These are phyloP conservation scores for Drosophila carrolli DNA, from an alignment of 1,140 invertebrate genomes.

Conservation along the genomic window DNA sequence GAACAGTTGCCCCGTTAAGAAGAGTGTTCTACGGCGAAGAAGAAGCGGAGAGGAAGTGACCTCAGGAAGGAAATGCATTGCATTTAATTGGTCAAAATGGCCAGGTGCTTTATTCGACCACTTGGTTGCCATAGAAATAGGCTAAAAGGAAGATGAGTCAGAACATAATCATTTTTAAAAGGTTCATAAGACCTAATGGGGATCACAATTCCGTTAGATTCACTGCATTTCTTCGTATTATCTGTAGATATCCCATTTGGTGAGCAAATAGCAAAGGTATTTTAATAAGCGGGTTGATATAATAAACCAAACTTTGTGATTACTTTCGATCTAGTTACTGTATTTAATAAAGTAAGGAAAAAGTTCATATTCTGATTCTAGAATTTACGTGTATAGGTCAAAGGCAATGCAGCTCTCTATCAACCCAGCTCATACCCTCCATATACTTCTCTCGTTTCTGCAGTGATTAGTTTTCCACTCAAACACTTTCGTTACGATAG, in stretches of 20 bases:
- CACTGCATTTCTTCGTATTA: background rate
- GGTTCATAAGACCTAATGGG: background rate
- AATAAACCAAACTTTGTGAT: too few relatives aligned
- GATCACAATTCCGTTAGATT: too few relatives aligned
- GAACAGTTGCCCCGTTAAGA: slow-evolving; percentile 24
- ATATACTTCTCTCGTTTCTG: slow-evolving; percentile 7
- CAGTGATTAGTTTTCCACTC: slow-evolving; percentile 47
- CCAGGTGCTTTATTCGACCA: slow-evolving; percentile 12
- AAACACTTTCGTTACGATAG: slow-evolving; percentile 36
- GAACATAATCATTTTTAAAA: background rate
- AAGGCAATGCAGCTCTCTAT: slow-evolving; percentile 5
- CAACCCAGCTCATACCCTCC: slow-evolving; percentile 1
- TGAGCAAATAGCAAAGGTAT: background rate
- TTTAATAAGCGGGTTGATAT: too few relatives aligned
- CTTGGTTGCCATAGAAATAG: slow-evolving; percentile 20
- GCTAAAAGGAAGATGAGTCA: slow-evolving; percentile 13
- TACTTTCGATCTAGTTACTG: too few relatives aligned
- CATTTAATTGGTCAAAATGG: slow-evolving; percentile 72
- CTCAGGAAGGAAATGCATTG: slow-evolving; percentile 77
- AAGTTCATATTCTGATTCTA: too few relatives aligned
- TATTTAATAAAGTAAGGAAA: too few relatives aligned
- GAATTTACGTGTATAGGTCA: background rate
- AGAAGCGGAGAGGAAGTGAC: slow-evolving; percentile 62
- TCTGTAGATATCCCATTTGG: background rate
- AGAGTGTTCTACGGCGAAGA: slow-evolving; percentile 7